Percentiles rank a stretch among this genome's conserved stretches.
Conservation (phyloP, 2,797 vertebrate species). For the Pogoniulus pusillus region DNA sequence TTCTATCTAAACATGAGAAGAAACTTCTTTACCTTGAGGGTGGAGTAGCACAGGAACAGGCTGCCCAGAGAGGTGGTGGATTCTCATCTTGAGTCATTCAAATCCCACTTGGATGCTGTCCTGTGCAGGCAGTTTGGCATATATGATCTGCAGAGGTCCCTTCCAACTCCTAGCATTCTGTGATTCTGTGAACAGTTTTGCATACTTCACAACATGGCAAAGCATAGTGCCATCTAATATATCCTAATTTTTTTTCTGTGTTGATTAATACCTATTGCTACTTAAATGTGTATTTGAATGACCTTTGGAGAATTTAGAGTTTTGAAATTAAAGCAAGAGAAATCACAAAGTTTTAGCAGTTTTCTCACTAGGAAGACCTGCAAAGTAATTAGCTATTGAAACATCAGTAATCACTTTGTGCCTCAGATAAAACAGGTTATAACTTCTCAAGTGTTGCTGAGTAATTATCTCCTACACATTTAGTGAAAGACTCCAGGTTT, state of each 20-base stretch:
- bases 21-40: no score
- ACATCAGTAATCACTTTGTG: neutral
- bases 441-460: neutral
- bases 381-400: neutral
- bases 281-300: neutral
- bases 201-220: neutral
- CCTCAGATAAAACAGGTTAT: neutral
- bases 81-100: no score
- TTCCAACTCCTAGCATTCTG: no score
- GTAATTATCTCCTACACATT: neutral
- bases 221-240: neutral
- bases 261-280: neutral
- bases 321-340: neutral
- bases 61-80: no score
- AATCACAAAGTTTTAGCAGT: neutral
- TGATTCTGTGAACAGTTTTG: neutral
- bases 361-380: neutral
- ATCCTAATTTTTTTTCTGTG: neutral
- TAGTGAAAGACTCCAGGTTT: neutral
- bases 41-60: no score
- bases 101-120: no score
- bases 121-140: no score
- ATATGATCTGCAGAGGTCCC: no score
- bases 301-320: neutral
- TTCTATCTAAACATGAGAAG: no score